Conservation (phyloP, 2,888 invertebrate genomes). For the Folsomia candida region DNA sequence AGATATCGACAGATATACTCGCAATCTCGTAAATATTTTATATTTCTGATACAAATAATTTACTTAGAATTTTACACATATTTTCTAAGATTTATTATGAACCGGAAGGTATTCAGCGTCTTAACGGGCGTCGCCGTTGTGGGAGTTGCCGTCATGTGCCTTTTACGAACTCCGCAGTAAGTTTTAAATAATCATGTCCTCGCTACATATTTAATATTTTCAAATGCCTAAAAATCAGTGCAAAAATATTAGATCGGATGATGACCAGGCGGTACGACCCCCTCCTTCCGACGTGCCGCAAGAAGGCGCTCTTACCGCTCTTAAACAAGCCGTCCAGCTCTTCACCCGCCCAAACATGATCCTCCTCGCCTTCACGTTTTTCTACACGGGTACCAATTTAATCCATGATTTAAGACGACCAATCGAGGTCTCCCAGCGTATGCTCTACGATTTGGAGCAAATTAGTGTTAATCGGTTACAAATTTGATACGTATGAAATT, state of each 20-base stretch:
- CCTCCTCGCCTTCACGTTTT: constrained; percentile 44
- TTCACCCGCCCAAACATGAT: constrained; percentile 43
- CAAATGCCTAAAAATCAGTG: too few relatives aligned
- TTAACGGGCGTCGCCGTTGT: constrained; percentile 59
- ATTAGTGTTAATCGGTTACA: too few relatives aligned
- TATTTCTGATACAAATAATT: too few relatives aligned
- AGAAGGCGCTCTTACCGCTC: constrained; percentile 39
- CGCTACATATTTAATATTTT: too few relatives aligned
- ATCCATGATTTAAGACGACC: too few relatives aligned
- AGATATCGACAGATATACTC: constrained; percentile 66
- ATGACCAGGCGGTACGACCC: not conserved
- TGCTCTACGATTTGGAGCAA: too few relatives aligned
- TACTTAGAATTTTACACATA: too few relatives aligned
- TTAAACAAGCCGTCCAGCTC: constrained; percentile 40
- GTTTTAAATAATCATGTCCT: constrained; percentile 5
- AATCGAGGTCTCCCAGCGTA: too few relatives aligned
- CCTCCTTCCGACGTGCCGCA: constrained; percentile 5
- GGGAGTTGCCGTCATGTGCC: constrained; percentile 61
- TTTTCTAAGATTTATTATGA: too few relatives aligned
- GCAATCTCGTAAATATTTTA: constrained; percentile 76
- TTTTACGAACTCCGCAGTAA: constrained; percentile 41
- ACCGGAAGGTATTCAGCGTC: constrained; percentile 75
- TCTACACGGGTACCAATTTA: too few relatives aligned
- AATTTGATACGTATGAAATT: too few relatives aligned
- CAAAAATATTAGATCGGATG: too few relatives aligned